Evolutionary conservation across 2,797 vertebrate species (phyloP).

Genomic region (Melanogrammus aeglefinus): DNA sequence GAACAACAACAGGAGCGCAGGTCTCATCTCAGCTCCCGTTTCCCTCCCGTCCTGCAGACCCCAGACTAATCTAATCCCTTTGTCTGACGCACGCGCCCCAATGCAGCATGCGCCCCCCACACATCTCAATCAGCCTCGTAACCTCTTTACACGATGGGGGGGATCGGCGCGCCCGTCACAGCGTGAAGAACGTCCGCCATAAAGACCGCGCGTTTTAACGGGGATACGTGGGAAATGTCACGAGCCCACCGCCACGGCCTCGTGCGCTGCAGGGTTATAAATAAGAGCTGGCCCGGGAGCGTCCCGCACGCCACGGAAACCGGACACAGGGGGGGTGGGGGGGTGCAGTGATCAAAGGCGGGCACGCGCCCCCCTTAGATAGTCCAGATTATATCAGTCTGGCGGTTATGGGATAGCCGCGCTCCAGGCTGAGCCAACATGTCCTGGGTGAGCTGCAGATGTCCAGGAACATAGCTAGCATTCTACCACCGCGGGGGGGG

Average conservation of each 20-base stretch:
- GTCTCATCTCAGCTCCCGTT: not conserved
- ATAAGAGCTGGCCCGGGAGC: conserved; percentile 55
- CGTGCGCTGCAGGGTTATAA: conserved; percentile 36
- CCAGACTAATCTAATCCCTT: not conserved
- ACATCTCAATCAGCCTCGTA: not conserved
- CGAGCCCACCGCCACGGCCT: conserved; percentile 36
- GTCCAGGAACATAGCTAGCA: conserved; percentile 58
- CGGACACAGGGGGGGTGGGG: conserved; percentile 41
- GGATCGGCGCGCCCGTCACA: not conserved
- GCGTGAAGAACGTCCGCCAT: not conserved
- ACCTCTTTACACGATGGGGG: not conserved
- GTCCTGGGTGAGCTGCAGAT: conserved; percentile 56
- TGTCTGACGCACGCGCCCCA: not conserved
- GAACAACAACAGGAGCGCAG: not conserved
- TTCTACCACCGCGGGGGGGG: conserved; percentile 30
- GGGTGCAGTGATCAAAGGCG: conserved; percentile 66
- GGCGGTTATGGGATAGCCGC: conserved; percentile 59
- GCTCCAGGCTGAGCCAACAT: conserved; percentile 57
- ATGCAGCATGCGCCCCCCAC: not conserved
- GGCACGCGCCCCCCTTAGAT: conserved; percentile 64
- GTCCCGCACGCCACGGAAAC: conserved; percentile 50
- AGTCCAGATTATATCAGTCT: conserved; percentile 68
- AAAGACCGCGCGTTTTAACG: conserved; percentile 5
- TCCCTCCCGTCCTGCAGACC: not conserved
- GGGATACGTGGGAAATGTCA: conserved; percentile 50